Evolutionary conservation across 2,888 invertebrate genomes (phyloP), one percentile per base, ranked within the genome.

Genomic region (Biston stratarius): DNA sequence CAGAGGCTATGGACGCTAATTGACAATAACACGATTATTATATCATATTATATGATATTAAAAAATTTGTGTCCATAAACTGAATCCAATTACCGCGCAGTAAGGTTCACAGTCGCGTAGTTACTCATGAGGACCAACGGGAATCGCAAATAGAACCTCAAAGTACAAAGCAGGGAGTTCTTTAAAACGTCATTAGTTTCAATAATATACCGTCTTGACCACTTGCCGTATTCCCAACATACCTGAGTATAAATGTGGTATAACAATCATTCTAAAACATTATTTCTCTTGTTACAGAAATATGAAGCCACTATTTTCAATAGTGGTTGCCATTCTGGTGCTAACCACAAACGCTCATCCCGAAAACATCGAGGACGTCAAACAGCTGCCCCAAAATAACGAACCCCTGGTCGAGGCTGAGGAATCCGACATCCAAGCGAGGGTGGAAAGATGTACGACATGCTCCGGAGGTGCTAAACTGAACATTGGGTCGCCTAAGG

Each of bases 231-330:
- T 24, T 24, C 24, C 24, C 24, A 24, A 24, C 24, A 24, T 24
- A 24, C 24, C 24, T 24, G 24, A 14, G 11, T 10, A 5, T 42
- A 11, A 42, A 7, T 15, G 0, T 6, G n/a, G 15, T 7, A 15
- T n/a, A 12, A 2, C 34, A n/a, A 14, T 2, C 33, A 53, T 9
- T 12, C 9, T 14, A 45, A 45, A 57, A 57, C 45, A 5, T 10
- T 5, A 0, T 40, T 59, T 73, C 56, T 65, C 5, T 91, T 90
- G 87, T 91, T 91, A 38, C 91, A 92, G 92, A 87, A 92, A 74
- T 72, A 94, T 94, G 94, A 93, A 89, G 90, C 92, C 92, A 83
- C 92, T 92, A 85, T 87, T 87, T 61, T 61, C 78, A 74, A 83
- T 87, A 85, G 90, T 91, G 87, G 92, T 87, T 79, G 88, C 88